These are phyloP conservation scores for Saxidomus purpurata DNA, from an alignment of 1,140 invertebrate species.

Conservation along the genomic window DNA sequence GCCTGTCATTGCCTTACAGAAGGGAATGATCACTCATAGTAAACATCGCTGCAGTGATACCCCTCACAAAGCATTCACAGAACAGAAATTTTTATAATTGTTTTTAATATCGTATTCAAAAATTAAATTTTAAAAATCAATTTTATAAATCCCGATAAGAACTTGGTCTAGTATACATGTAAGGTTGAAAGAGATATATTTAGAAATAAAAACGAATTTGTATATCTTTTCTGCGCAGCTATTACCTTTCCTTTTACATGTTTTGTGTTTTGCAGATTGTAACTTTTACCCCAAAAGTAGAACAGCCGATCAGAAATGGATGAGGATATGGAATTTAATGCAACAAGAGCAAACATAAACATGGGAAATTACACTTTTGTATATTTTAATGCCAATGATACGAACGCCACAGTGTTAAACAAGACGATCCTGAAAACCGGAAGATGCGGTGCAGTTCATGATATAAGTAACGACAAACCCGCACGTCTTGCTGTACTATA, in stretches of 20 bases:
- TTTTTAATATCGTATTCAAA: no score
- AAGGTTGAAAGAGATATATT: no score
- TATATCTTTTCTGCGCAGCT: no score
- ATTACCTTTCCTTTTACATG: background rate
- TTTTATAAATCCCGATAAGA: no score
- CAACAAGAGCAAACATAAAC: background rate
- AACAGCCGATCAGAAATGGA: background rate
- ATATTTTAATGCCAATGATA: background rate
- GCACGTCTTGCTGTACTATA: conserved; percentile 72
- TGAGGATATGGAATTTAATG: background rate
- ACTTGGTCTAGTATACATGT: no score
- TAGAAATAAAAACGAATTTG: no score
- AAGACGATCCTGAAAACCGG: background rate
- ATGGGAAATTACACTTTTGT: background rate
- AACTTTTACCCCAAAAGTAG: background rate
- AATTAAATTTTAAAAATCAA: no score
- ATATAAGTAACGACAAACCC: conserved; percentile 73
- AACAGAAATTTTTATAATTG: no score
- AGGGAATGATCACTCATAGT: no score
- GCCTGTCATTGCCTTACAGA: no score
- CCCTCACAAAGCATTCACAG: no score
- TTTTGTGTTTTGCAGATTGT: background rate
- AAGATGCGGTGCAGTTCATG: conserved; percentile 69
- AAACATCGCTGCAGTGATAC: no score
- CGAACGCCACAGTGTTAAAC: background rate